Conservation (phyloP, 1,140 invertebrate genomes). For the Bilobella aurantiaca region DNA sequence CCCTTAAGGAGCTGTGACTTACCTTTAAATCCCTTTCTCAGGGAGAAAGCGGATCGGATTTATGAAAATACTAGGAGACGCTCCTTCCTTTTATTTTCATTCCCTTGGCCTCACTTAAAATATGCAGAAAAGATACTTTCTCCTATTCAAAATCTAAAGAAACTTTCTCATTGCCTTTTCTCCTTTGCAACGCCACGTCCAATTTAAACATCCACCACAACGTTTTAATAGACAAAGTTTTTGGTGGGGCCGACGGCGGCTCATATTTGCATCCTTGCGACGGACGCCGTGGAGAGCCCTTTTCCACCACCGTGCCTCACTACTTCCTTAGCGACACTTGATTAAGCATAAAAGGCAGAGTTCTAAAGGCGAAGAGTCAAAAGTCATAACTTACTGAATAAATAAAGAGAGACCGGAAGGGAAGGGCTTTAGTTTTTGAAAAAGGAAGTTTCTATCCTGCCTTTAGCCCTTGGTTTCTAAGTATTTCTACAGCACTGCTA, state of each 20-base stretch:
- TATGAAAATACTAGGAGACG: slow-evolving; percentile 17
- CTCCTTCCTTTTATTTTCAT: background rate
- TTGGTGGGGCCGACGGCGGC: too few relatives aligned
- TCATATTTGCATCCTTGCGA: too few relatives aligned
- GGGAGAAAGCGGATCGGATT: background rate
- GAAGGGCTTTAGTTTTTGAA: background rate
- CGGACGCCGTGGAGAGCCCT: background rate
- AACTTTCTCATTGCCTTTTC: too few relatives aligned
- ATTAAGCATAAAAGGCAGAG: slow-evolving; percentile 26
- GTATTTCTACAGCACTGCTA: too few relatives aligned
- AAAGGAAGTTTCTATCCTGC: background rate
- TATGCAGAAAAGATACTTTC: background rate
- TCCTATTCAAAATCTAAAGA: background rate
- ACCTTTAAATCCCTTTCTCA: slow-evolving; percentile 6
- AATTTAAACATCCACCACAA: background rate
- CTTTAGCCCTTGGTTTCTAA: background rate
- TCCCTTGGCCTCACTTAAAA: too few relatives aligned
- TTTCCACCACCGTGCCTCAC: background rate
- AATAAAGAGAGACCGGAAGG: background rate
- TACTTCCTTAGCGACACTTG: slow-evolving; percentile 26
- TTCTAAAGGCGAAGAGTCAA: slow-evolving; percentile 25
- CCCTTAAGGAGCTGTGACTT: slow-evolving; percentile 2
- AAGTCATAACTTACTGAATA: slow-evolving; percentile 31
- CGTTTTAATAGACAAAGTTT: slow-evolving; percentile 34
- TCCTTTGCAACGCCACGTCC: too few relatives aligned